Base-by-base conservation (phyloP, 2,113 vertebrate species). In the Proteles cristata region DNA sequence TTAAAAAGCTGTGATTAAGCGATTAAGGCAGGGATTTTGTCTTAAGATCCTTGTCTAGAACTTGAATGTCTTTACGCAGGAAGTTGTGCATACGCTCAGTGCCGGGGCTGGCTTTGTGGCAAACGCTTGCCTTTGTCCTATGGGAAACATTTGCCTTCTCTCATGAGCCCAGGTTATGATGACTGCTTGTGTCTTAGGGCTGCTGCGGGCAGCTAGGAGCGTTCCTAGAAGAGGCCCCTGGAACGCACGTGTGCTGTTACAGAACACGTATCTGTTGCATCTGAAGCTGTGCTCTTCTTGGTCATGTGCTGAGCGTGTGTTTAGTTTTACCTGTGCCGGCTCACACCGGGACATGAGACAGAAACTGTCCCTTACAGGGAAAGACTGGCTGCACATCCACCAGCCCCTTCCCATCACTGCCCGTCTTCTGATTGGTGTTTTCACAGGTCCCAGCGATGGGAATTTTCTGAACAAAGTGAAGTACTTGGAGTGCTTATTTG, bases 401-500 rank as follows among this genome's bases (percentile, higher is more conserved):
- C 33, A 19, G 83, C 61, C 50, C 69, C 88, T 96, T 94, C 88
- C 96, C 94, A 65, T 96, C 85, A 85, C 89, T 53, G 86, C 66
- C 87, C 69, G 83, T 92, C 85, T 97, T 96, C 90, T 69, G 92
- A 95, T 83, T 93, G 92, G 96, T 97, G 93, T 97, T 96, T 96
- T 95, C 14, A 81, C 68, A 87, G 93, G 95, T 92, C 92, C 55
- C 50, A 23, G 84, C 6, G 81, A 93, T 93, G 97, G 94, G 97
- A 97, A 94, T 91, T 95, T 91, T 88, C 53, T 80, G 97, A 96
- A 98, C 97, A 98, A 97, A 97, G 96, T 91, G 69, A 93, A 97
- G 94, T 79, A 94, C 94, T 98, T 90, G 95, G 96, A 95, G 95
- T 58, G 84, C 96, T 96, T 91, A 98, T 98, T 97, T 97, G 98